Evolutionary conservation across 2,797 vertebrate genomes (phyloP).

Genomic region (Gouania willdenowi): DNA sequence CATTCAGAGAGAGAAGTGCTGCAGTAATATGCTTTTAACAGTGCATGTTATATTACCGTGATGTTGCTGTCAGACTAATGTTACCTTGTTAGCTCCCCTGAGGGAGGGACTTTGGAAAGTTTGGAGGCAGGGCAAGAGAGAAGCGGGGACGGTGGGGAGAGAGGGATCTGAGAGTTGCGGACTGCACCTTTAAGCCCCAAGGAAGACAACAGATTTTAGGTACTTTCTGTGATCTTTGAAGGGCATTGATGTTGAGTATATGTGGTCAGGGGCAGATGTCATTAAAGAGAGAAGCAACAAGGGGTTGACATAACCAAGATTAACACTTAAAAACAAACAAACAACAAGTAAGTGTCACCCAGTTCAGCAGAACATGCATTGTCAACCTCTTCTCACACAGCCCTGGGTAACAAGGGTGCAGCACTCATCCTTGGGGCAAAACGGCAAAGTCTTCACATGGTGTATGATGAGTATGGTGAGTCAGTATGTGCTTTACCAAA

Average conservation of each 20-base stretch:
- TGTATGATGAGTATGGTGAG: conserved; percentile 32
- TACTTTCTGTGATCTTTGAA: conserved; percentile 8
- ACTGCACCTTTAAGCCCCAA: neutral
- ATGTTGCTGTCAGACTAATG: too few species aligned
- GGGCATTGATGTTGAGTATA: too few species aligned
- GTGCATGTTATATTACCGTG: too few species aligned
- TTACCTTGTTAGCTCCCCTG: too few species aligned
- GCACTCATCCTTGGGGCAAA: conserved; percentile 41
- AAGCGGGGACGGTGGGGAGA: too few species aligned
- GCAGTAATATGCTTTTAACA: too few species aligned
- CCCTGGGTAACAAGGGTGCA: conserved; percentile 54
- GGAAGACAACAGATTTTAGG: conserved; percentile 7
- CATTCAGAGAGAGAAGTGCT: too few species aligned
- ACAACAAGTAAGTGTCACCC: conserved; percentile 11
- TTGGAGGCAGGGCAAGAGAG: too few species aligned
- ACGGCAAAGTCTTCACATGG: conserved; percentile 25
- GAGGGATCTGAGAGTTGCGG: too few species aligned
- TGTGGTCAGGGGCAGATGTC: too few species aligned
- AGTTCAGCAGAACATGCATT: conserved; percentile 57
- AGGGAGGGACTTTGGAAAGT: too few species aligned
- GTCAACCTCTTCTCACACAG: conserved; percentile 45
- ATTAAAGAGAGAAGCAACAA: neutral
- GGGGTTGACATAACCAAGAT: neutral
- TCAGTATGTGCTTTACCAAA: conserved; percentile 38
- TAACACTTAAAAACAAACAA: conserved; percentile 7